Evolutionary conservation across 2,113 vertebrate genomes (phyloP).

Genomic region (Zosterops pallidus): DNA sequence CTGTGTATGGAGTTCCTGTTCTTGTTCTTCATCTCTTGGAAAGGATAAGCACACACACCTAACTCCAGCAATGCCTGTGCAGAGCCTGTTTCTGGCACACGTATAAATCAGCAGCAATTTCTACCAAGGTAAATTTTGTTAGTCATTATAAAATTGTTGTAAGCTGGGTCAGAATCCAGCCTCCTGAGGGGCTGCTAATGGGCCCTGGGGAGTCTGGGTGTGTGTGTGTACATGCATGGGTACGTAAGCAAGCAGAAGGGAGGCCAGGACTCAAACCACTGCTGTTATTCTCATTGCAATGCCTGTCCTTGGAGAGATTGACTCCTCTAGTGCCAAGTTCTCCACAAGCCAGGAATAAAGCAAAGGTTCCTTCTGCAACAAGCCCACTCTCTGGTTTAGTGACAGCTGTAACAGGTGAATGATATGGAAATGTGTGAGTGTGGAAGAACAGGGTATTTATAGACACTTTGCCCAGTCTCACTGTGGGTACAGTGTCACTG

Average conservation of each 20-base stretch:
- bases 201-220: background rate
- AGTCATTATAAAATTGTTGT: background rate
- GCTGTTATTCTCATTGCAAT: background rate
- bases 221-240: background rate
- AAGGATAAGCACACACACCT: background rate
- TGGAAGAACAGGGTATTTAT: background rate
- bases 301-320: fast-evolving
- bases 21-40: background rate
- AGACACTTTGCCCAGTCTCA: background rate
- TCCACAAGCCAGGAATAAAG: background rate
- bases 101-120: background rate
- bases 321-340: background rate
- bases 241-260: background rate
- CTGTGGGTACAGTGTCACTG: background rate
- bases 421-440: background rate
- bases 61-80: background rate
- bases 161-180: background rate
- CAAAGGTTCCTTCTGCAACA: background rate
- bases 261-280: background rate
- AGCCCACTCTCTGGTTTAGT: background rate
- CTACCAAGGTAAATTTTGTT: background rate
- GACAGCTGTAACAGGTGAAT: background rate
- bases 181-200: background rate
- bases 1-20: background rate
- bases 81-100: background rate